A percentile compares a stretch with the other conserved stretches of the same genome.
Conservation (phyloP, 2,888 invertebrate genomes). For the Rapana venosa region DNA sequence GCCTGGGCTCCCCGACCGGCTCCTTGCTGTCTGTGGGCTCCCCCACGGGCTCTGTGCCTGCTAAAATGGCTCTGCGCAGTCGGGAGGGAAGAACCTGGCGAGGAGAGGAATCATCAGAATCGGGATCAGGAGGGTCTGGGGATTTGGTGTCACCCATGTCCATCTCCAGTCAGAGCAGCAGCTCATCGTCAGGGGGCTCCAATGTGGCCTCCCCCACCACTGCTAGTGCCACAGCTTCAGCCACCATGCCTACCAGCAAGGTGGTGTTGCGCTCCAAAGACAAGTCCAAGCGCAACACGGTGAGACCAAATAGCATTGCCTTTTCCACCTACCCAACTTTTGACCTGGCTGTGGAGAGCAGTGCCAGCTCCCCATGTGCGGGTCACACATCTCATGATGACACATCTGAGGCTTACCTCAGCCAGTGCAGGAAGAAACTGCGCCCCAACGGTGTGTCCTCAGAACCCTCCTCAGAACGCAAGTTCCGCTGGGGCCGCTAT, state of each 20-base stretch:
- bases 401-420: slow-evolving; percentile 65
- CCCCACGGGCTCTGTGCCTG: slow-evolving; percentile 30
- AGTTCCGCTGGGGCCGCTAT: slow-evolving; percentile 63
- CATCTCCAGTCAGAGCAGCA: slow-evolving; percentile 53
- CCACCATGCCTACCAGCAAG: slow-evolving; percentile 53
- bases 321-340: slow-evolving; percentile 75
- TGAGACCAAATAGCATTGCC: slow-evolving; percentile 76
- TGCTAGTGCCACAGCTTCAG: slow-evolving; percentile 56
- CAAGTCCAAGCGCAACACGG: slow-evolving; percentile 69
- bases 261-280: slow-evolving; percentile 71
- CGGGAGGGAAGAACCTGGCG: slow-evolving; percentile 35
- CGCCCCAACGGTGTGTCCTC: slow-evolving; percentile 50
- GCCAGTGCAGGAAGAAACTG: slow-evolving; percentile 46
- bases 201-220: slow-evolving; percentile 45
- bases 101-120: slow-evolving; percentile 31
- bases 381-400: slow-evolving; percentile 66
- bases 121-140: slow-evolving; percentile 45
- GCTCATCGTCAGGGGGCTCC: slow-evolving; percentile 47
- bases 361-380: slow-evolving; percentile 47
- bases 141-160: slow-evolving; percentile 54
- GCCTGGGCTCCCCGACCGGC: slow-evolving; percentile 49
- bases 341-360: slow-evolving; percentile 69
- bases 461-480: slow-evolving; percentile 57
- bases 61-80: slow-evolving; percentile 37
- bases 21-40: slow-evolving; percentile 38